Conservation (phyloP, 2,888 invertebrate genomes). For the Rhyacophila evoluta region DNA sequence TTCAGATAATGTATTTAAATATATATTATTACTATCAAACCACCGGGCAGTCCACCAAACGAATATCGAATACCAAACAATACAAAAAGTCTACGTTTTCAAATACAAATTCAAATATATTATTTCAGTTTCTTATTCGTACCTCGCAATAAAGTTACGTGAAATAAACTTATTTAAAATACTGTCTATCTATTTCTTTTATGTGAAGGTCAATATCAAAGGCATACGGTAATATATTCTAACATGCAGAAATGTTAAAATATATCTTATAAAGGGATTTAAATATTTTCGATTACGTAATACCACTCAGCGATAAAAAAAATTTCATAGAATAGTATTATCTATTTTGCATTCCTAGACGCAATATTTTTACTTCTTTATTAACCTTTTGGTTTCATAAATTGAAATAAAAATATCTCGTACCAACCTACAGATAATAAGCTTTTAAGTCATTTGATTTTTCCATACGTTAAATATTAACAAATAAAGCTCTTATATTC, state of each 20-base stretch:
- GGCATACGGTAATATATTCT: background rate
- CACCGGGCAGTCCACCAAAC: background rate
- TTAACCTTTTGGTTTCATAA: too few relatives aligned
- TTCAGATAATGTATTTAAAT: background rate
- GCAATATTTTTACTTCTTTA: too few relatives aligned
- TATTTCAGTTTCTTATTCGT: background rate
- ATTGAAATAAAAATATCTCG: too few relatives aligned
- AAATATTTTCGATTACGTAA: background rate
- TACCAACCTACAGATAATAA: too few relatives aligned
- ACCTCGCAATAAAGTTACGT: background rate
- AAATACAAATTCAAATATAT: background rate
- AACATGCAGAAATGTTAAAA: background rate
- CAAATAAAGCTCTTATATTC: too few relatives aligned
- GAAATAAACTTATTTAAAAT: constrained; percentile 1
- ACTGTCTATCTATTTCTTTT: background rate
- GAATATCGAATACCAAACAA: background rate
- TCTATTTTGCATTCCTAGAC: too few relatives aligned
- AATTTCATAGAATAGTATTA: too few relatives aligned
- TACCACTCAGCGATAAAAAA: too few relatives aligned
- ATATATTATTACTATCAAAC: background rate
- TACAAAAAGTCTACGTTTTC: background rate
- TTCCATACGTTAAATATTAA: too few relatives aligned
- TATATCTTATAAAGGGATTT: background rate
- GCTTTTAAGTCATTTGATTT: too few relatives aligned
- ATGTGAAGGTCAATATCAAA: constrained; percentile 16